These are phyloP conservation scores for Myocastor coypus DNA, from an alignment of 2,113 vertebrate genomes.

Conservation along the genomic window DNA sequence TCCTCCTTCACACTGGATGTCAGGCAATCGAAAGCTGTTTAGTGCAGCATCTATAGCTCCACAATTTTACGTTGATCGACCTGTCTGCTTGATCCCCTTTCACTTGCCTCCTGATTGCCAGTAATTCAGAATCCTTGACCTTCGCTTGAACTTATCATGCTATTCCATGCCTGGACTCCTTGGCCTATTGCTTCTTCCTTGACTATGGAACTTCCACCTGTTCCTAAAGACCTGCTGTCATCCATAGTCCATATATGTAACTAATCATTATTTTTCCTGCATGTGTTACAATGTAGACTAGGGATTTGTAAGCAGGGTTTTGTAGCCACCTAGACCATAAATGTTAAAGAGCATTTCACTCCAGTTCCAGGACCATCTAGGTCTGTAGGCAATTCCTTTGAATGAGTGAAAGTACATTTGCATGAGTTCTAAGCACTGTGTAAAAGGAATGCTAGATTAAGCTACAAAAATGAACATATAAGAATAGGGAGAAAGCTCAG, in stretches of 20 bases:
- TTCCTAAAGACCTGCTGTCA: background rate
- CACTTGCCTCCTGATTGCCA: background rate
- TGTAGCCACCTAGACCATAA: background rate
- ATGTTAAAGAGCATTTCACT: background rate
- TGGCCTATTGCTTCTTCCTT: background rate
- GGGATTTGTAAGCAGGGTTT: slow-evolving; percentile 3
- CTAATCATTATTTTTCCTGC: background rate
- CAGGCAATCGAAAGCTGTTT: background rate
- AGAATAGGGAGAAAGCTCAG: too few species aligned
- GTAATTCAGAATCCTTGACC: background rate
- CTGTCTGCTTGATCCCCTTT: background rate
- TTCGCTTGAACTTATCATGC: background rate
- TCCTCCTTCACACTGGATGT: background rate
- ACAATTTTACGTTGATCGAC: too few species aligned
- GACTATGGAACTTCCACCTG: background rate
- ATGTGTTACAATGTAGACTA: background rate
- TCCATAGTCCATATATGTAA: background rate
- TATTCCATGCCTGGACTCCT: background rate
- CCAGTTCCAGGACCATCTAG: background rate
- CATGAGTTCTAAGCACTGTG: background rate
- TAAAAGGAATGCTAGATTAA: background rate
- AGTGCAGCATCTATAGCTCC: background rate
- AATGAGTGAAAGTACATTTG: background rate
- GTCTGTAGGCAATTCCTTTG: background rate
- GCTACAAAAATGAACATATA: slow-evolving; percentile 27